Evolutionary conservation across 2,113 vertebrate species (phyloP).

Genomic region (Clinocottus analis): DNA sequence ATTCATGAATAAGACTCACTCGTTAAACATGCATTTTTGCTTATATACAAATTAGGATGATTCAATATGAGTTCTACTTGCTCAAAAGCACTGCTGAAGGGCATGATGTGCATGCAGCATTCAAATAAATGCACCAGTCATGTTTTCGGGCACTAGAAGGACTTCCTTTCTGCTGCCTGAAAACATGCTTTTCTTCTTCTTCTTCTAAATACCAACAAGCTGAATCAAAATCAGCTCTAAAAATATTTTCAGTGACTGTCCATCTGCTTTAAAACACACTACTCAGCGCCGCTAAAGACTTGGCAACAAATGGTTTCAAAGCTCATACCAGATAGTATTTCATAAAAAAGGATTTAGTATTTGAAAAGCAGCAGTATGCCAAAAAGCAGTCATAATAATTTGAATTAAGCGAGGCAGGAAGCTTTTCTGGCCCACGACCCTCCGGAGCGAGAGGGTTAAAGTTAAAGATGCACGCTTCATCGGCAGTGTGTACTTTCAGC

Average conservation of each 20-base stretch:
- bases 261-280: constrained; percentile 13
- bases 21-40: neutral
- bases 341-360: neutral
- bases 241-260: neutral
- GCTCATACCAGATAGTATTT: neutral
- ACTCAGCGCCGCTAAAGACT: neutral
- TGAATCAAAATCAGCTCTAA: neutral
- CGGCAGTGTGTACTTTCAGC: neutral
- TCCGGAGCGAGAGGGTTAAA: neutral
- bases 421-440: neutral
- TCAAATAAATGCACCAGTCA: neutral
- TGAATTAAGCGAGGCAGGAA: no score
- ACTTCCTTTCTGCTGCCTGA: neutral
- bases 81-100: neutral
- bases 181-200: neutral
- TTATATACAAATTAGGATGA: neutral
- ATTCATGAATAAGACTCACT: neutral
- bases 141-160: neutral
- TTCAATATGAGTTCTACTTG: neutral
- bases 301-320: neutral
- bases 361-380: neutral
- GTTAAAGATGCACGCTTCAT: neutral
- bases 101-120: neutral
- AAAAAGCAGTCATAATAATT: neutral
- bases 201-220: neutral